Evolutionary conservation across 2,888 invertebrate species (phyloP).

Genomic region (Tachina grossa): DNA sequence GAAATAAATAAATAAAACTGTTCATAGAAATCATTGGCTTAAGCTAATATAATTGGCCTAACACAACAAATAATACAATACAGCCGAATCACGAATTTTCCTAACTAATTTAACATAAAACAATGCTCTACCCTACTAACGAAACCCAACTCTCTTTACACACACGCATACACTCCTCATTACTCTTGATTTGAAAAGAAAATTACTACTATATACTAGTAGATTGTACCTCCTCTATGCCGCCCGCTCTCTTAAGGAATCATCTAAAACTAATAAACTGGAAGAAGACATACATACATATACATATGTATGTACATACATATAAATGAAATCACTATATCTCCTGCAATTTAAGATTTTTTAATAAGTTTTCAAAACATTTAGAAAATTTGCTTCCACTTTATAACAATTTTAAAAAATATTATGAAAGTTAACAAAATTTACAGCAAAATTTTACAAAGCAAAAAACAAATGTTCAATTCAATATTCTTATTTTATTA

Average conservation of each 20-base stretch:
- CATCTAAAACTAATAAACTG: constrained; percentile 54
- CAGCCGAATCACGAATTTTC: background rate
- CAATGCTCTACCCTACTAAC: constrained; percentile 48
- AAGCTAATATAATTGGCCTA: constrained; percentile 45
- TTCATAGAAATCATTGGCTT: background rate
- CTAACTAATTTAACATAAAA: constrained; percentile 24
- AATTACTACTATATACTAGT: constrained; percentile 51
- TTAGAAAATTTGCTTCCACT: constrained; percentile 20
- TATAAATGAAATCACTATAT: constrained; percentile 54
- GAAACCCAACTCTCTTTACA: constrained; percentile 43
- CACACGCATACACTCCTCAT: constrained; percentile 20
- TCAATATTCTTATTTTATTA: background rate
- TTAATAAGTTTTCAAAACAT: background rate
- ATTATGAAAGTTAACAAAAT: background rate
- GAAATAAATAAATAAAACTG: background rate
- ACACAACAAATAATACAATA: constrained; percentile 42
- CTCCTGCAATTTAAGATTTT: constrained; percentile 32
- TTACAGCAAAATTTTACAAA: background rate
- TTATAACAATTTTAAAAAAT: background rate
- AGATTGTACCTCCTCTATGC: background rate
- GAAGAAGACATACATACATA: constrained; percentile 21
- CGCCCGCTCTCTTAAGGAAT: constrained; percentile 35
- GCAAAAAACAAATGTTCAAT: constrained; percentile 52
- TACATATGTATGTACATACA: background rate
- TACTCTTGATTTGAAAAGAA: constrained; percentile 39